Evolutionary conservation across 2,888 invertebrate species (phyloP).

Genomic region (Nudaria mundana): DNA sequence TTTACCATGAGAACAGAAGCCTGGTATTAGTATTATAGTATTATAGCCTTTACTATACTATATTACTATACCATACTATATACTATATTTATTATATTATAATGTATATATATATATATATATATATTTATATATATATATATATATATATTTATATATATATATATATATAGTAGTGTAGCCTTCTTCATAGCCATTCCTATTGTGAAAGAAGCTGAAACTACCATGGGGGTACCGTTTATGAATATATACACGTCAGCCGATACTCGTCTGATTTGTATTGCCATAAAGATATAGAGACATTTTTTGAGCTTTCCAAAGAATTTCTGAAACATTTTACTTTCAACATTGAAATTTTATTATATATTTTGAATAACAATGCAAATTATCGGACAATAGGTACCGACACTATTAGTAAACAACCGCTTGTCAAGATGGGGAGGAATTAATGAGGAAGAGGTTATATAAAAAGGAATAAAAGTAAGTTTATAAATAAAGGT

Average conservation of each 20-base stretch:
- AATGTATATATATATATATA: no score
- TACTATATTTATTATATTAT: no score
- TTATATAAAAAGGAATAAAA: no score
- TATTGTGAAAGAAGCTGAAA: constrained; percentile 96
- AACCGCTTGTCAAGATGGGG: no score
- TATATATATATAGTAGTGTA: constrained; percentile 71
- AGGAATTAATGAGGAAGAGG: no score
- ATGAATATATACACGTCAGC: constrained; percentile 89
- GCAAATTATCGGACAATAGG: neutral
- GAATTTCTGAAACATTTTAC: constrained; percentile 44
- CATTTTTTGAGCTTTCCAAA: constrained; percentile 33
- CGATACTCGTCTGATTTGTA: constrained; percentile 23
- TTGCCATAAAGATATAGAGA: constrained; percentile 21
- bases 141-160: constrained; percentile 98
- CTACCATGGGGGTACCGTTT: constrained; percentile 94
- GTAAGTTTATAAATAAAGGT: no score
- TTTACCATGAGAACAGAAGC: constrained; percentile 99
- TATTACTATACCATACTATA: no score
- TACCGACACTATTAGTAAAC: no score
- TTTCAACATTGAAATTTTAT: neutral
- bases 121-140: no score
- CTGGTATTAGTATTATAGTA: constrained; percentile 85
- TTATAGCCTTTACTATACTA: no score
- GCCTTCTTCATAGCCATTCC: constrained; percentile 82
- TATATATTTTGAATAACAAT: neutral